Evolutionary conservation across 2,797 vertebrate genomes (phyloP).

Genomic region (Margarornis squamiger): DNA sequence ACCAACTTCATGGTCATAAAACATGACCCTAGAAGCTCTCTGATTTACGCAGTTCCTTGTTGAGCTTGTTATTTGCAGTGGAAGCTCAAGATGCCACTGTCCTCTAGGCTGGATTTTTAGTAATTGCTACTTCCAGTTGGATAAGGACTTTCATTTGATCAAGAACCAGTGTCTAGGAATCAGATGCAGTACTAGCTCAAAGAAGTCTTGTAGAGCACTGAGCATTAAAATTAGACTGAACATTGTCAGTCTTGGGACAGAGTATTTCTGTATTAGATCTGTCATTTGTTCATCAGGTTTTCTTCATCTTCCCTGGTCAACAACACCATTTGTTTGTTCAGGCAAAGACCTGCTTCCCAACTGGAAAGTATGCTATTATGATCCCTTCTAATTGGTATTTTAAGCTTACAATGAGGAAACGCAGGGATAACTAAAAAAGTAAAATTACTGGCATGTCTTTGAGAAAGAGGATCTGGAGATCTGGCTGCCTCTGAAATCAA

Average conservation of each 20-base stretch:
- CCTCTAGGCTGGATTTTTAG: neutral
- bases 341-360: neutral
- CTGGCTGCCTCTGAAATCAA: neutral
- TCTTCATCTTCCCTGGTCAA: neutral
- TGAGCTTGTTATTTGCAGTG: neutral
- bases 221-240: neutral
- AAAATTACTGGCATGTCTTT: neutral
- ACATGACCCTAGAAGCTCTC: neutral
- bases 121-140: neutral
- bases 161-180: neutral
- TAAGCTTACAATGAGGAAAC: neutral
- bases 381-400: neutral
- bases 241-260: neutral
- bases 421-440: neutral
- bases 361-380: neutral
- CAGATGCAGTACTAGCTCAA: neutral
- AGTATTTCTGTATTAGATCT: neutral
- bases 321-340: neutral
- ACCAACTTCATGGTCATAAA: neutral
- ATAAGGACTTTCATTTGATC: neutral
- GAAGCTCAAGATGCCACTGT: neutral
- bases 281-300: neutral
- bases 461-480: neutral
- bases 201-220: neutral
- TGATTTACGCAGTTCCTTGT: neutral